Conservation (phyloP, 1,140 invertebrate genomes). For the Xylocopa sonorina region DNA sequence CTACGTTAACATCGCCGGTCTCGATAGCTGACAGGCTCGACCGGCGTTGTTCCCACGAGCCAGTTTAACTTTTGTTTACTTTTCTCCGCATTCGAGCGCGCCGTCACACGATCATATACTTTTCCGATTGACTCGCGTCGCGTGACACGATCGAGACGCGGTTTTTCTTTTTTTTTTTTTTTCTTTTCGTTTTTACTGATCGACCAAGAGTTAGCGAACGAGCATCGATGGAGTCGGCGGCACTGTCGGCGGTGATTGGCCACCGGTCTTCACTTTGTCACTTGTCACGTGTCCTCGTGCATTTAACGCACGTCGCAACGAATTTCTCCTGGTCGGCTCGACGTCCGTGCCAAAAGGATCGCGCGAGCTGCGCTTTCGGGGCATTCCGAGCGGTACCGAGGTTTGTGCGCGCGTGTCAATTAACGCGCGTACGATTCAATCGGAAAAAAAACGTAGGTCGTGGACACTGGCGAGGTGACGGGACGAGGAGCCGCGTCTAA, state of each 20-base stretch:
- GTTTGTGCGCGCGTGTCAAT: neutral
- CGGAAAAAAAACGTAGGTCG: neutral
- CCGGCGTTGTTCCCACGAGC: conserved; percentile 25
- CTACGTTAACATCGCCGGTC: conserved; percentile 25
- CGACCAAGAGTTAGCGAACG: neutral
- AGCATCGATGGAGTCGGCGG: neutral
- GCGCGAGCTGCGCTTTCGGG: neutral
- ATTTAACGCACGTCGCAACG: conserved; percentile 18
- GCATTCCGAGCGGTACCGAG: neutral
- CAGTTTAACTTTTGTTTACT: conserved; percentile 49
- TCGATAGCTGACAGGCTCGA: conserved; percentile 14
- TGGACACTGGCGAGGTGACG: neutral
- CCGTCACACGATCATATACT: neutral
- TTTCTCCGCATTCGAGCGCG: neutral
- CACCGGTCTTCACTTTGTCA: conserved; percentile 49
- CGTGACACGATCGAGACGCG: neutral
- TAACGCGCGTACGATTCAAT: neutral
- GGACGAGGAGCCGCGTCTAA: neutral
- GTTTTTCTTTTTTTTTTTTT: neutral
- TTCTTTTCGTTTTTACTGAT: neutral
- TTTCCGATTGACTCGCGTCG: neutral
- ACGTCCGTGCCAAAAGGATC: conserved; percentile 43
- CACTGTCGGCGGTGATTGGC: neutral
- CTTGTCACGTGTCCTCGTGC: conserved; percentile 58
- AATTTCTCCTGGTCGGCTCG: conserved; percentile 17